These are phyloP conservation scores for Euura lappo DNA, from an alignment of 1,140 invertebrate species.

Conservation along the genomic window DNA sequence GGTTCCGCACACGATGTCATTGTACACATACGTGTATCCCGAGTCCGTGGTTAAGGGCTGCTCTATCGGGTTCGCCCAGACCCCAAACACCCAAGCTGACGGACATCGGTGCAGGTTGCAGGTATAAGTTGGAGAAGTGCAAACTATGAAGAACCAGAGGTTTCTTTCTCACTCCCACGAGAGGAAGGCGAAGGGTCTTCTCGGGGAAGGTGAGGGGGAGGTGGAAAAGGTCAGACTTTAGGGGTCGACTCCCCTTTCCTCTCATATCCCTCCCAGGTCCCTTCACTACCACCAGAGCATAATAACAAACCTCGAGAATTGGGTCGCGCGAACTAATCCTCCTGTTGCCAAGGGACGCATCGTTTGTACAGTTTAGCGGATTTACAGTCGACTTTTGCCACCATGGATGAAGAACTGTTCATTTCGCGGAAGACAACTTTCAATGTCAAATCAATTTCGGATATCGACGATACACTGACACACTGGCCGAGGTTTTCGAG, in stretches of 20 bases:
- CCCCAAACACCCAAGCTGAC: not conserved
- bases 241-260: conserved; percentile 21
- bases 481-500: not conserved
- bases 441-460: too few relatives aligned
- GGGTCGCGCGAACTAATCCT: not conserved
- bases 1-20: too few relatives aligned
- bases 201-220: not conserved
- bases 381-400: too few relatives aligned
- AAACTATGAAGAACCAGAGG: not conserved
- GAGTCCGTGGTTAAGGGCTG: too few relatives aligned
- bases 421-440: too few relatives aligned
- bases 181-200: not conserved
- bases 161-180: not conserved
- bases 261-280: conserved; percentile 17
- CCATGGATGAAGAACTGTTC: too few relatives aligned
- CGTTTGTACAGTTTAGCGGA: not conserved
- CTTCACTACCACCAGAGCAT: too few relatives aligned
- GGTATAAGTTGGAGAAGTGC: not conserved
- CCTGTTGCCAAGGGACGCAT: not conserved
- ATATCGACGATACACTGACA: too few relatives aligned
- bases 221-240: conserved; percentile 3
- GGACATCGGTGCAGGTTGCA: not conserved
- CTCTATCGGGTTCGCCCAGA: too few relatives aligned
- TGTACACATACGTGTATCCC: too few relatives aligned
- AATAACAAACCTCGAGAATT: not conserved